phyloP scores from a whole-genome alignment of 2,113 vertebrate species.

The Oxyura jamaicensis region DNA sequence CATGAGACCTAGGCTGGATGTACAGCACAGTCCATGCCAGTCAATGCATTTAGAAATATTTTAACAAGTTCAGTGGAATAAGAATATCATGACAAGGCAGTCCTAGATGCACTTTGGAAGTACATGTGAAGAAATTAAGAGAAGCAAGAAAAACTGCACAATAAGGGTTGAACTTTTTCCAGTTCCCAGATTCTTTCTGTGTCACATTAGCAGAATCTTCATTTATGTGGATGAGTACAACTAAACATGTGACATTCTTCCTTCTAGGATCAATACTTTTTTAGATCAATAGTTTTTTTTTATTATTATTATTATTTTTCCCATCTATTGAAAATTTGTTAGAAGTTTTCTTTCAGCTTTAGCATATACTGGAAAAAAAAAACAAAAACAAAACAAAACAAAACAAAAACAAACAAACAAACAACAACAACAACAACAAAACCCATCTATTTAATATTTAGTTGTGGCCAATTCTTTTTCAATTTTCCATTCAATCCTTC shows the following conservation, averaged over 20 bases:
- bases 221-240: not conserved
- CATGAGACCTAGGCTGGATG: not conserved
- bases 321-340: not conserved
- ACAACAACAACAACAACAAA: too few relatives aligned
- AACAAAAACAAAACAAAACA: too few relatives aligned
- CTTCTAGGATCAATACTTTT: not conserved
- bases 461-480: not conserved
- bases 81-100: not conserved
- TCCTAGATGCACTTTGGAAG: not conserved
- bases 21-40: not conserved
- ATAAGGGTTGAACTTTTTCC: not conserved
- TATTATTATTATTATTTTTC: not conserved
- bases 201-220: not conserved
- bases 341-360: fast-evolving
- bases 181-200: not conserved
- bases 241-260: not conserved
- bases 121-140: not conserved
- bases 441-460: not conserved
- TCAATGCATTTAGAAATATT: not conserved
- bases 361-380: not conserved
- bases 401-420: too few relatives aligned
- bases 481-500: not conserved
- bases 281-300: not conserved
- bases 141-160: not conserved
- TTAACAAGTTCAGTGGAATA: not conserved